Conservation (phyloP, 2,888 invertebrate species). For the Zhuqinia jingwanae region DNA sequence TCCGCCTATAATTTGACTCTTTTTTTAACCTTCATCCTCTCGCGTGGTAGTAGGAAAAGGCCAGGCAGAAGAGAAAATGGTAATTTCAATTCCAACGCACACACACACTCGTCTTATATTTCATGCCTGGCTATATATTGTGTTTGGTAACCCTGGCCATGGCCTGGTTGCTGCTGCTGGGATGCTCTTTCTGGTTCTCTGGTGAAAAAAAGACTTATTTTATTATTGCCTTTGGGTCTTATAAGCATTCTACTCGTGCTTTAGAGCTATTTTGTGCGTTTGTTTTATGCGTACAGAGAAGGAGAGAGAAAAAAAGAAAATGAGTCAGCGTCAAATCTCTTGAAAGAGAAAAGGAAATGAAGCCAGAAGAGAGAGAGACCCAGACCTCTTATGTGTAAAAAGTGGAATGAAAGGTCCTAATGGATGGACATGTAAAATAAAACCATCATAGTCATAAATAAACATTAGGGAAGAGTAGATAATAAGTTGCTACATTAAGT, state of each 20-base stretch:
- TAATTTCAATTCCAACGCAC: not conserved
- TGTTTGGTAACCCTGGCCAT: conserved; percentile 65
- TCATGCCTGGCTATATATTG: conserved; percentile 1
- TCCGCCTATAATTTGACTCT: not conserved
- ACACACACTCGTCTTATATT: not conserved
- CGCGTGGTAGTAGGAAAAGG: not conserved
- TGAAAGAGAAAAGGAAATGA: conserved; percentile 3
- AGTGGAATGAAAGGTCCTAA: conserved; percentile 20
- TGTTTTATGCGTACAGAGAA: conserved; percentile 14
- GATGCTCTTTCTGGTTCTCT: not conserved
- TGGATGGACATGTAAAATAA: not conserved
- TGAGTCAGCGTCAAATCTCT: conserved; percentile 24
- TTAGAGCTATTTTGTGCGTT: not conserved
- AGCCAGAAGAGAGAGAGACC: not conserved
- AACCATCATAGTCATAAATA: not conserved
- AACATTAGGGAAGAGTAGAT: not conserved
- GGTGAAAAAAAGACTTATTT: not conserved
- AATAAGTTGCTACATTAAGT: not conserved
- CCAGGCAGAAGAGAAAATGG: not conserved
- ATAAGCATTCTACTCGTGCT: too few species aligned
- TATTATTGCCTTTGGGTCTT: not conserved
- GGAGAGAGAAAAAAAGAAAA: not conserved
- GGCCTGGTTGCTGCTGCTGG: conserved; percentile 44
- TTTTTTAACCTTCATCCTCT: conserved; percentile 35
- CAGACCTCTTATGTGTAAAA: conserved; percentile 11